Evolutionary conservation across 2,888 invertebrate genomes (phyloP), one percentile per base, ranked within the genome.

Genomic region (Trachelus stipa): DNA sequence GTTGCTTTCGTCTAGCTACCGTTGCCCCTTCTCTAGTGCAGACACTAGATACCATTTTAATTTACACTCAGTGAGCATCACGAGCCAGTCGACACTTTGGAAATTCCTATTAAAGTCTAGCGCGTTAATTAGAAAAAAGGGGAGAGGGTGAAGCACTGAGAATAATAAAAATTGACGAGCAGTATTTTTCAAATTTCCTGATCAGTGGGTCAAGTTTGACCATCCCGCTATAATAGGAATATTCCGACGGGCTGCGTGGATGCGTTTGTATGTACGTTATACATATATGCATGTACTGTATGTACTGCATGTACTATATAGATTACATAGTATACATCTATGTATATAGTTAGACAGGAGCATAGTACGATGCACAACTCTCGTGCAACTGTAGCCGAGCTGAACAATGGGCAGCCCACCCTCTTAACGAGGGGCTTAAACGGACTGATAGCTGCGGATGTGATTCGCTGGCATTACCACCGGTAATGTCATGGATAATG

Each of bases 1-100:
- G 34, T 37, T 81, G 77, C 79, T 79, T 79, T 76, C 76, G 82
- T 80, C 79, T n/a, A 78, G 80, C 77, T 82, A 81, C 77, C 76
- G 68, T 6, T 34, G 1, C 4, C 34, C 73, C 34, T 12, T 34
- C 4, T 40, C 40, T 2, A 1, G 40, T 15, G 15, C 40, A 40
- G 6, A 2, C 6, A 15, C 6, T 23, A 9, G 40, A 23, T 40
- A 40, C 23, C 23, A 9, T 23, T 23, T 9, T 56, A 56, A 56
- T 56, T 6, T 23, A 23, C 56, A 9, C 2, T 23, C 9, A 56
- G 23, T 23, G 23, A 56, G 0, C 40, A 1, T 56, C 9, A 56
- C 40, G 40, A 56, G 9, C 40, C 23, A 56, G 23, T 56, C 23
- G 15, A 23, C 23, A 23, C 2, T 56, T 56, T 56, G 23, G 9